Base-by-base conservation (phyloP, 1,140 invertebrate genomes). In the Heliconius nattereri region DNA sequence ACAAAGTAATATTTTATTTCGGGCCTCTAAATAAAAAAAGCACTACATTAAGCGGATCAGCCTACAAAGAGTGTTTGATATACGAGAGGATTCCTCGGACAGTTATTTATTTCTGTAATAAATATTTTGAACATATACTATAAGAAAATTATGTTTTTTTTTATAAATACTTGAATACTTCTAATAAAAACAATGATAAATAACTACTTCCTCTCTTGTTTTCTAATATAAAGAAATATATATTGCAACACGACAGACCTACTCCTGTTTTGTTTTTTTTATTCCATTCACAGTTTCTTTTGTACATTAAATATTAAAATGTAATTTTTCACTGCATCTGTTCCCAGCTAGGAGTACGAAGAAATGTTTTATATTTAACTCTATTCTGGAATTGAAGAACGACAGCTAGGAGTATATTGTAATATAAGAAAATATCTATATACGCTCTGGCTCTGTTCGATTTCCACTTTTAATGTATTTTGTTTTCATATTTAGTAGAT, bases 51-150 rank as follows among this genome's bases (percentile, higher is more conserved):
- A 35, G 29, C 40, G 70, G 60, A 71, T 77, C 49, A 26, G 76
- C 76, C 76, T 45, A 77, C 76, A 71, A 77, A 77, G 70, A 70
- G 54, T 72, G n/a, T 70, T 76, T 77, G 70, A 77, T 77, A 77
- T 77, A 77, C 70, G 70, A n/a, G 8, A 70, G 76, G 66, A 71
- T 77, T 37, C 60, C 40, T 49, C 26, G n/a, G 60, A 70, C 54
- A 54, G 76, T 71, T 71, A 77, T 77, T 77, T 77, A 77, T 77
- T 77, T 71, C 16, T 49, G 45, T 71, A 77, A 77, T 77, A 77
- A 72, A 77, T 77, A 76, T 76, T 76, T 77, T 54, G 76, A 71
- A 54, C 45, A 52, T 29, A 45, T 40, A 57, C 0, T 57, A 57
- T 57, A 57, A 57, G 2, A 9, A 35, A 35, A 35, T 35, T 9